Base-by-base conservation (phyloP, 2,113 vertebrate genomes). In the Monopterus albus region DNA sequence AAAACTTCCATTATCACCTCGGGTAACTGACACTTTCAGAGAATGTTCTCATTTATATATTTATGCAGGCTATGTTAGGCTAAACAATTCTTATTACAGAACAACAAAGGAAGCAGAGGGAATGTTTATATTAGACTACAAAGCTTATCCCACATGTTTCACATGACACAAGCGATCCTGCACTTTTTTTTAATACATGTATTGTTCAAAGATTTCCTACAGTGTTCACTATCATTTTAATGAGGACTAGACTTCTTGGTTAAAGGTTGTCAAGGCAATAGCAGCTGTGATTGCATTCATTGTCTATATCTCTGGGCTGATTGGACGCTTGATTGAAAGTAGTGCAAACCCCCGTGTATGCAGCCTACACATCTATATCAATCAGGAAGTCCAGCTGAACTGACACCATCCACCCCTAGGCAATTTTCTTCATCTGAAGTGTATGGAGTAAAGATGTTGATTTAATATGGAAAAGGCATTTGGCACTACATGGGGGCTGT, bases 291-390 rank as follows among this genome's bases (percentile, higher is more conserved):
- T 20, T 21, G 60, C 55, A 13, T 33, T 31, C 6, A 7, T 23
- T 5, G 1, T 10, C n/a, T 35, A 28, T 43, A 40, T 59, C 14
- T 11, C 33, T 46, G 77, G 52, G 65, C 47, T 77, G 78, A 79
- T 67, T 55, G 46, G 4, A 46, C 14, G 43, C 60, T 60, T 74
- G 69, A 83, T 65, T 76, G 64, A 82, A 84, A 77, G 71, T 40
- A 13, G 28, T 60, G 23, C 17, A 20, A 50, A 50, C 67, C 47
- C 18, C 15, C 17, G 5, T 28, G 43, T 72, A 68, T 51, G 18
- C 72, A 70, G 55, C 72, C 51, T 45, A 73, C 64, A 68, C 79
- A 81, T 82, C 43, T 73, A 47, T 75, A 73, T 81, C 72, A 84
- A 77, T 84, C 69, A 82, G 39, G 56, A 9, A n/a, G 36, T 59